Evolutionary conservation across 2,797 vertebrate genomes (phyloP).

Genomic region (Syngnathus rostellatus): DNA sequence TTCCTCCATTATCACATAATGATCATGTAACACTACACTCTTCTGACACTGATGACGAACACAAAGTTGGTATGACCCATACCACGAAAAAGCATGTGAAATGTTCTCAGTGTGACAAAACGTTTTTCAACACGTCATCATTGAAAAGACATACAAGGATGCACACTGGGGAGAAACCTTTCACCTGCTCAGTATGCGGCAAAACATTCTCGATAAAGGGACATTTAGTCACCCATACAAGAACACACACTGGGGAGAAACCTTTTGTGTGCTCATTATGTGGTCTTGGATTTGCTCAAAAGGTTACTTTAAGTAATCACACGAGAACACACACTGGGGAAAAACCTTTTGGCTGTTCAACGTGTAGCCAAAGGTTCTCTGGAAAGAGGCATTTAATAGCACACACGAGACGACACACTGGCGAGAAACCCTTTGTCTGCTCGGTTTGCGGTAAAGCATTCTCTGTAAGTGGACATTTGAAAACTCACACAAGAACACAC

Average conservation of each 20-base stretch:
- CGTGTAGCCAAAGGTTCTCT: background rate
- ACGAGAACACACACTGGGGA: constrained; percentile 5
- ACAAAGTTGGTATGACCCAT: background rate
- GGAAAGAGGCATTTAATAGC: constrained; percentile 1
- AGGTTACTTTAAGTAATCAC: background rate
- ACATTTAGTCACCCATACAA: background rate
- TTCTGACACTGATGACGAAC: background rate
- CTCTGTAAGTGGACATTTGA: background rate
- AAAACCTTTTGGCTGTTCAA: constrained; percentile 5
- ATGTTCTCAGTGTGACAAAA: constrained; percentile 3
- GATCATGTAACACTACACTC: background rate
- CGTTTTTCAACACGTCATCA: background rate
- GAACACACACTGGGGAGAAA: constrained; percentile 6
- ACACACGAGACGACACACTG: background rate
- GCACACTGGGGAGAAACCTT: background rate
- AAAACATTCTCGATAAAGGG: background rate
- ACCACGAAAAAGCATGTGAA: background rate
- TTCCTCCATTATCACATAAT: background rate
- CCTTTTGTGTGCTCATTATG: constrained; percentile 3
- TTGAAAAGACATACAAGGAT: background rate
- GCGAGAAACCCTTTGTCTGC: background rate
- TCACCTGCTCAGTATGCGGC: background rate
- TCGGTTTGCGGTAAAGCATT: background rate
- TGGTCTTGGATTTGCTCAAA: background rate
- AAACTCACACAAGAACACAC: background rate